phyloP scores from a whole-genome alignment of 2,113 vertebrate species.

The Gopherus flavomarginatus region DNA sequence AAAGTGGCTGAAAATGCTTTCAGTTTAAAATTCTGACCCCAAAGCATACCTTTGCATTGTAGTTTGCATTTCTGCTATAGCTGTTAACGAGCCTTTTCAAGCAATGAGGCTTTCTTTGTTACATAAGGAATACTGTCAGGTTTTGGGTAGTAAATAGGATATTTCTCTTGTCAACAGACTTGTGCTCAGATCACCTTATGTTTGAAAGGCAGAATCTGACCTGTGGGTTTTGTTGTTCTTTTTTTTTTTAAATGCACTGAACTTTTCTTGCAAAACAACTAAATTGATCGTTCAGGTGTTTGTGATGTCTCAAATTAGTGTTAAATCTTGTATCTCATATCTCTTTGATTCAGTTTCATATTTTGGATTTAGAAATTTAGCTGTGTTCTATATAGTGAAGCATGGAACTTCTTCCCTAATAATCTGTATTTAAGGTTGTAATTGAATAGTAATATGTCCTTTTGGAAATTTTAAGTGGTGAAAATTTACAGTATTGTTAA shows the following conservation, averaged over 20 bases:
- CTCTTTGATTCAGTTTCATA: neutral
- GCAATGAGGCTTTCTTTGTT: neutral
- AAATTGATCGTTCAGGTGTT: neutral
- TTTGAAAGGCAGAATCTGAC: neutral
- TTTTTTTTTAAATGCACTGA: neutral
- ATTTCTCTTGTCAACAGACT: neutral
- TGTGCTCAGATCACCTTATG: neutral
- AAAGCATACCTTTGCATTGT: neutral
- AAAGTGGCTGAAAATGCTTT: neutral
- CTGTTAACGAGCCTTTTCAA: neutral
- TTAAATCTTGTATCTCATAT: neutral
- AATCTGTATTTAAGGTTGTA: neutral
- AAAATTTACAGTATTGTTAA: neutral
- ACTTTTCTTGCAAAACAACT: neutral
- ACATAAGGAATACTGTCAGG: neutral
- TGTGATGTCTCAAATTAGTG: neutral
- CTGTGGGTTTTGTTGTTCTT: neutral
- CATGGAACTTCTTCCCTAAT: neutral
- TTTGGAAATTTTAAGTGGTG: neutral
- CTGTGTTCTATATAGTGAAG: neutral
- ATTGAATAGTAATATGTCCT: neutral
- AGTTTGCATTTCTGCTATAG: neutral
- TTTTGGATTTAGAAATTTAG: neutral
- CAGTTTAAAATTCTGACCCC: neutral
- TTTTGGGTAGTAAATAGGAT: neutral